Percentiles rank a stretch among this genome's conserved stretches.
Evolutionary conservation across 2,113 vertebrate genomes (phyloP).

Genomic region (Oncorhynchus keta): DNA sequence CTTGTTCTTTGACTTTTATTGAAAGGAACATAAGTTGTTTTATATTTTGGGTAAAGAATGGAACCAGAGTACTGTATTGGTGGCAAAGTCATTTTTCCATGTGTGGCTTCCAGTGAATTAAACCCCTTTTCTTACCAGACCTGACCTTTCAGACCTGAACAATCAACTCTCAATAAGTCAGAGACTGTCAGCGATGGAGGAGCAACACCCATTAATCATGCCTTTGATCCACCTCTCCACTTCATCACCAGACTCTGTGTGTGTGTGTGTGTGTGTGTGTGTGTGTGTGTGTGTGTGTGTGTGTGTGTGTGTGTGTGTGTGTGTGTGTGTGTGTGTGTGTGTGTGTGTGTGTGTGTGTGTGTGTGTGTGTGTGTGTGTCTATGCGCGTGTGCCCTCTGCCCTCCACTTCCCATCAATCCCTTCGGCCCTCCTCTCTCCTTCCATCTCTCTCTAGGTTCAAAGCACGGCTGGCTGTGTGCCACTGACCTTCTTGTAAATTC

Average conservation of each 20-base stretch:
- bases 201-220: conserved; percentile 34
- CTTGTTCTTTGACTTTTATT: background rate
- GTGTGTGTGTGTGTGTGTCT: too few species aligned
- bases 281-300: too few species aligned
- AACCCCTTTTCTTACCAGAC: background rate
- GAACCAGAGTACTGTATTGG: background rate
- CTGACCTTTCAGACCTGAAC: conserved; percentile 3
- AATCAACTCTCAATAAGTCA: background rate
- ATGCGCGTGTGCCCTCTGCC: too few species aligned
- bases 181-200: conserved; percentile 20
- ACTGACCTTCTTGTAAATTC: too few species aligned
- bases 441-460: conserved; percentile 24
- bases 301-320: too few species aligned
- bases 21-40: background rate
- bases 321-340: background rate
- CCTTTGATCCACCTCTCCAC: conserved; percentile 41
- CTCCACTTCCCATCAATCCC: conserved; percentile 3
- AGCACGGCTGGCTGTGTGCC: too few species aligned
- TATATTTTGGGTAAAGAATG: background rate
- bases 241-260: background rate
- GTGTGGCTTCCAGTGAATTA: background rate
- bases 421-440: conserved; percentile 24
- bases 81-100: background rate
- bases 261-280: too few species aligned
- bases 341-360: too few species aligned